A percentile compares a stretch with the other conserved stretches of the same genome.
Conservation (phyloP, 2,888 invertebrate genomes). For the Stenurella melanura region DNA sequence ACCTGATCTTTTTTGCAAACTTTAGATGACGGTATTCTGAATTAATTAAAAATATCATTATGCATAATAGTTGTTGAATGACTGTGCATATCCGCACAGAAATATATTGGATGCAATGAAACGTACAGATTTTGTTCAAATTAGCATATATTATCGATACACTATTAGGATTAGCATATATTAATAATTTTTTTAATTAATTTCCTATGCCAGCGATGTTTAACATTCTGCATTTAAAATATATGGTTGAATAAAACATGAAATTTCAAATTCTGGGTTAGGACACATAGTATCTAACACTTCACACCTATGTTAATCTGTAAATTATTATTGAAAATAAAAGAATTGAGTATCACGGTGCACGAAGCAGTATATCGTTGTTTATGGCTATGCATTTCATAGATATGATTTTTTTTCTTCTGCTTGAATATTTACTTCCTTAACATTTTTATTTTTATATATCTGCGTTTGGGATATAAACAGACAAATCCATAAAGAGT, state of each 20-base stretch:
- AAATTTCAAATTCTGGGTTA: background rate
- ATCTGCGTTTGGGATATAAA: too few relatives aligned
- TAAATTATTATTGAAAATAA: slow-evolving; percentile 1
- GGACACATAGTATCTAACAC: background rate
- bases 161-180: slow-evolving; percentile 30
- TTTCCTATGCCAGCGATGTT: slow-evolving; percentile 5
- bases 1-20: slow-evolving; percentile 54
- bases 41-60: slow-evolving; percentile 50
- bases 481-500: too few relatives aligned
- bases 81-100: slow-evolving; percentile 33
- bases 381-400: background rate
- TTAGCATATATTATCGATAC: slow-evolving; percentile 36
- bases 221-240: slow-evolving; percentile 14
- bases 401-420: background rate
- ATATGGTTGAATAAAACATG: background rate
- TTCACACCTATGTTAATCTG: background rate
- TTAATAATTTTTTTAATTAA: slow-evolving; percentile 25
- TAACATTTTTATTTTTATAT: too few relatives aligned
- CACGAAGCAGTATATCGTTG: background rate
- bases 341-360: background rate
- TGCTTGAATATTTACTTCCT: too few relatives aligned
- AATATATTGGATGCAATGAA: slow-evolving; percentile 26
- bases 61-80: slow-evolving; percentile 32
- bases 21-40: slow-evolving; percentile 42
- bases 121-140: slow-evolving; percentile 23